These are phyloP conservation scores for Rhinophrynus dorsalis DNA, from an alignment of 2,797 vertebrate species.

Conservation along the genomic window DNA sequence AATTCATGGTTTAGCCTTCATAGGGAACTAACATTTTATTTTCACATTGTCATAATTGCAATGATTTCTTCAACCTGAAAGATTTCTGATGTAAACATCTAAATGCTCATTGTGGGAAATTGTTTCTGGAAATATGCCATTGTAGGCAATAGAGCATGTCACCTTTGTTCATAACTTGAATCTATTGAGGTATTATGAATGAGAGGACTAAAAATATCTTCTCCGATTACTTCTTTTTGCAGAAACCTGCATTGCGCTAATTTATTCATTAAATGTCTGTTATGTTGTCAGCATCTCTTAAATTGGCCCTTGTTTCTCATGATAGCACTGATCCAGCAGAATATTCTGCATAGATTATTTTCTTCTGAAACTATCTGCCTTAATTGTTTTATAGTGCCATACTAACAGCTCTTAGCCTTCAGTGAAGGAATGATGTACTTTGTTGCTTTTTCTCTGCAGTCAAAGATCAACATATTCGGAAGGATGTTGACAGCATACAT, in stretches of 20 bases:
- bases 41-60: slow-evolving; percentile 1
- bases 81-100: slow-evolving; percentile 10
- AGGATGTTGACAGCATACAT: slow-evolving; percentile 46
- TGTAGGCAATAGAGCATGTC: slow-evolving; percentile 7
- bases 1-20: slow-evolving; percentile 6
- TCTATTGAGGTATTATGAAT: slow-evolving; percentile 29
- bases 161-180: slow-evolving; percentile 1
- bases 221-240: slow-evolving; percentile 12
- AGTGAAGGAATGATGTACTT: slow-evolving; percentile 37
- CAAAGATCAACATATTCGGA: slow-evolving; percentile 48
- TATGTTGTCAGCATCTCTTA: slow-evolving; percentile 48
- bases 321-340: slow-evolving; percentile 44
- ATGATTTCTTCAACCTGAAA: slow-evolving; percentile 3
- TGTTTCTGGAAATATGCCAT: slow-evolving; percentile 7
- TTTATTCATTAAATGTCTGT: slow-evolving; percentile 51
- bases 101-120: slow-evolving; percentile 3
- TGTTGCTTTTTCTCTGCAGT: slow-evolving; percentile 41
- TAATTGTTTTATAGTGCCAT: slow-evolving; percentile 47
- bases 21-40: background rate
- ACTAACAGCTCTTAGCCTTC: slow-evolving; percentile 34
- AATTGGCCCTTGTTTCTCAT: slow-evolving; percentile 47
- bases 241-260: slow-evolving; percentile 43
- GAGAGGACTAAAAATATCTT: slow-evolving; percentile 9
- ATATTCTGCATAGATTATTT: slow-evolving; percentile 49
- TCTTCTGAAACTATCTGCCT: slow-evolving; percentile 35